Evolutionary conservation across 2,888 invertebrate genomes (phyloP), one percentile per base, ranked within the genome.

Genomic region (Agonum fuliginosum): DNA sequence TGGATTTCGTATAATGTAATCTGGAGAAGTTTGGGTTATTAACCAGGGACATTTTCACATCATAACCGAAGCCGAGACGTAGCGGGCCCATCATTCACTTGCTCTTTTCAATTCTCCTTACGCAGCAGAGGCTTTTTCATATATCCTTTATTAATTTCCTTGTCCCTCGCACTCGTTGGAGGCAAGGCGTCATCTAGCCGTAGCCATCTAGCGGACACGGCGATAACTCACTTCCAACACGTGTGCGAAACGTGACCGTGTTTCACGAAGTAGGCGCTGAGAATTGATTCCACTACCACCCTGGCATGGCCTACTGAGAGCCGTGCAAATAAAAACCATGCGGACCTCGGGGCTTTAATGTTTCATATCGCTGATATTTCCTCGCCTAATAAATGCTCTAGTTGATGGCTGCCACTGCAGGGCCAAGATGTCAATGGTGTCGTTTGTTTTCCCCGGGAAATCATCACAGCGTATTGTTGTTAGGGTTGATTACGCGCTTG

Each of bases 221-320:
- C 37, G 12, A 67, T 67, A 67, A 70, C 70, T 70, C 48, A 70
- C 46, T 70, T 46, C 46, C 46, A 70, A 70, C 75, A 75, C 67
- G 75, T 75, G 75, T 75, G 75, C 67, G 65, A 67, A 67, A 75
- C 75, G 75, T 75, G 75, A 75, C 67, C 51, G 67, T 22, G 20
- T 46, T 71, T 41, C 54, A 58, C 58, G 58, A 58, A 58, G 41
- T 58, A 73, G 71, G 48, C 19, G 17, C 43, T 24, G 67, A 34
- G 37, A 67, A 67, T 75, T 46, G 62, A 46, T 75, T 75, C 46
- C 34, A 8, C 19, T 17, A 67, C 10, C 4, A 19, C 41, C 20
- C 12, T 8, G 4, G 10, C 17, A 20, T 30, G 22, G 12, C 24
- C 43, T 30, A 46, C 70, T 71, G 69, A 70, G 24, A 54, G 12